Evolutionary conservation across 2,888 invertebrate genomes (phyloP).

Genomic region (Psylliodes chrysocephalus): DNA sequence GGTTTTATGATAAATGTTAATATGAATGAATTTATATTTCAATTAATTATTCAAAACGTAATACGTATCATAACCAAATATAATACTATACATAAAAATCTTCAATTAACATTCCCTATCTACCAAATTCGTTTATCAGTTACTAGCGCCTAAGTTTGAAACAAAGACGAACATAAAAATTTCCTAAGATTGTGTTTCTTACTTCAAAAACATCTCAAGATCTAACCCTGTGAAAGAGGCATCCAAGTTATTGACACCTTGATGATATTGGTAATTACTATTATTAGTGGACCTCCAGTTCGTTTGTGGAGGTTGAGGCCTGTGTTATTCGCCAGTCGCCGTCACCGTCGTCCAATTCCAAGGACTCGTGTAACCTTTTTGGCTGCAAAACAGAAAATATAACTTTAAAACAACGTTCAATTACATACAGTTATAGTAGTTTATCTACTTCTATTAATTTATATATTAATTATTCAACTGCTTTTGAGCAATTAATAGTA

Average conservation of each 20-base stretch:
- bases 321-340: conserved; percentile 74
- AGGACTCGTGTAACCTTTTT: conserved; percentile 71
- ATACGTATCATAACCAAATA: background rate
- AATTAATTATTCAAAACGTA: background rate
- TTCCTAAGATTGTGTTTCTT: conserved; percentile 33
- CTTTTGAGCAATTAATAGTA: too few relatives aligned
- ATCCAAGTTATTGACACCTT: conserved; percentile 52
- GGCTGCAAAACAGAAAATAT: conserved; percentile 63
- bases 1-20: too few relatives aligned
- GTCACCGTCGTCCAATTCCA: conserved; percentile 75
- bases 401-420: background rate
- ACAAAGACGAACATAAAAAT: conserved; percentile 8
- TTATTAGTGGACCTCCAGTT: conserved; percentile 56
- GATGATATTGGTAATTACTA: conserved; percentile 43
- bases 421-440: too few relatives aligned
- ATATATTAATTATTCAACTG: too few relatives aligned
- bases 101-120: background rate
- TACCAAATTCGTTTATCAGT: conserved; percentile 16
- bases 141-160: conserved; percentile 17
- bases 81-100: background rate
- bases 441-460: too few relatives aligned
- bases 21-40: background rate
- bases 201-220: conserved; percentile 60
- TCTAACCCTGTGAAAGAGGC: conserved; percentile 61
- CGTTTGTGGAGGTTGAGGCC: conserved; percentile 66